Evolutionary conservation across 2,113 vertebrate species (phyloP), one percentile per base, ranked within the genome.

Genomic region (Bubo scandiacus): DNA sequence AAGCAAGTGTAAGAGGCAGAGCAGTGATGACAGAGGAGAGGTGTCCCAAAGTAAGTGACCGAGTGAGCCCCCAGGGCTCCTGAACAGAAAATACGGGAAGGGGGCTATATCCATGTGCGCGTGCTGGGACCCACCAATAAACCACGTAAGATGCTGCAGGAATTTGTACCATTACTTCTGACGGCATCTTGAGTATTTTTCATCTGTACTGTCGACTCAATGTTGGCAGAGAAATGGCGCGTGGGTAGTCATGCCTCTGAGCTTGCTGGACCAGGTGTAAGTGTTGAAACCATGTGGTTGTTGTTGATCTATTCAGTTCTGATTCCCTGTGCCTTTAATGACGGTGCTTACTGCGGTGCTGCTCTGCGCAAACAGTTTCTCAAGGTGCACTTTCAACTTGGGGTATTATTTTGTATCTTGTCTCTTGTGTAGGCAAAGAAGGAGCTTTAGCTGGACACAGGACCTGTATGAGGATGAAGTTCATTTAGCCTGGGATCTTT

Each of bases 11-110:
- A 13, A n/a, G 59, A 73, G 68, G 36, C 62, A 52, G 61, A 65
- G 81, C 29, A 2, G 84, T 34, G 61, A 97, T 97, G 97, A 96
- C 95, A 54, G 96, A 97, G 72, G 93, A 97, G 38, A 96, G 67
- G 94, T 47, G 82, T 95, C 87, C 85, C 80, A 95, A 97, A 94
- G 97, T 98, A 97, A 98, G 97, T 97, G 92, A 77, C 36, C 0
- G 0, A 66, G 43, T 8, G 80, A 80, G 32, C 55, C n/a, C 43
- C 11, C 27, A 5, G 70, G 86, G 66, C 47, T 86, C 59, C 86
- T 13, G 20, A 34, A 16, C 0, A 4, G 86, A 65, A 89, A 54
- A 82, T 72, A 22, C 0, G 55, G 92, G 90, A 57, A 80, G 81
- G 87, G 89, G 81, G 47, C 42, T 67, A 2, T 29, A 43, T 79